Conservation (phyloP, 1,140 invertebrate genomes). For the Steinernema feltiae region DNA sequence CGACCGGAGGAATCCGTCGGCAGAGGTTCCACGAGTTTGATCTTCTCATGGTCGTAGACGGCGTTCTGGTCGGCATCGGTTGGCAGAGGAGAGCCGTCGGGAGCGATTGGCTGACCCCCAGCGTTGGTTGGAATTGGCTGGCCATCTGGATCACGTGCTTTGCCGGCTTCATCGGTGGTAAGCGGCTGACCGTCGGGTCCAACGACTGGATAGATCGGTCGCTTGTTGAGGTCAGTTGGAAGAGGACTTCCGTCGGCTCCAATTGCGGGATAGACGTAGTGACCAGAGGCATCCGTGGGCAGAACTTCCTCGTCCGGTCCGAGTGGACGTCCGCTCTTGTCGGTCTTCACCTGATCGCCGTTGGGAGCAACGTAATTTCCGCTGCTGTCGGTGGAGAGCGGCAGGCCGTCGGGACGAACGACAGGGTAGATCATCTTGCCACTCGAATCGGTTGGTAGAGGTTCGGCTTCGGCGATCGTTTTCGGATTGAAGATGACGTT, state of each 20-base stretch:
- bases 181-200: conserved; percentile 7
- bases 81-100: conserved; percentile 18
- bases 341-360: conserved; percentile 27
- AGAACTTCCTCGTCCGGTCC: conserved; percentile 17
- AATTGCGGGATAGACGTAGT: conserved; percentile 7
- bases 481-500: conserved; percentile 10
- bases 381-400: conserved; percentile 16
- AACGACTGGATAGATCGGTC: conserved; percentile 9
- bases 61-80: conserved; percentile 24
- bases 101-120: conserved; percentile 12
- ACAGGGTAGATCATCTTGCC: neutral
- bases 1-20: conserved; percentile 19
- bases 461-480: neutral
- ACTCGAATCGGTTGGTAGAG: conserved; percentile 11
- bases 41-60: neutral
- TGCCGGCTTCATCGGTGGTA: neutral
- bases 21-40: neutral
- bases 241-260: neutral
- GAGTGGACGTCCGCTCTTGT: conserved; percentile 25
- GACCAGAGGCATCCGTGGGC: conserved; percentile 13
- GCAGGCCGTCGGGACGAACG: conserved; percentile 6
- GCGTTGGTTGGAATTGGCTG: neutral
- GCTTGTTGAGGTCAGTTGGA: conserved; percentile 20
- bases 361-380: conserved; percentile 18
- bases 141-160: conserved; percentile 6